Evolutionary conservation across 1,140 invertebrate species (phyloP), one percentile per base, ranked within the genome.

Genomic region (Nephila pilipes): DNA sequence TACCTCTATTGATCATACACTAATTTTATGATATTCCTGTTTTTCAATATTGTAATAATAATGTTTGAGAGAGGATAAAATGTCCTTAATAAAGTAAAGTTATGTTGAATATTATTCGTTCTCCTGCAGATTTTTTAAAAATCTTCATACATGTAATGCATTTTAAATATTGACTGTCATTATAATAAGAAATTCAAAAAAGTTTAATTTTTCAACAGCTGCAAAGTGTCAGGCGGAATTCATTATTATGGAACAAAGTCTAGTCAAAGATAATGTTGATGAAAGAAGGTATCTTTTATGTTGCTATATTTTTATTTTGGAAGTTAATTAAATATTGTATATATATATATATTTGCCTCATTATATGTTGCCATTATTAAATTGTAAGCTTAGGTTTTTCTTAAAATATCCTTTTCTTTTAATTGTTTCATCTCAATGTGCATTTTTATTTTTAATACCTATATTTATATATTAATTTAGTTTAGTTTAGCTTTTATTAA

Each of bases 251-350:
- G 20, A 93, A n/a, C 38, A 87, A 60, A n/a, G 79, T 54, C 85
- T 93, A 87, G 54, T 93, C 54, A 93, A 93, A 87, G 69, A 93
- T 63, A 87, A 93, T 60, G 1, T 46, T 93, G 85, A 16, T 12
- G 91, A 93, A 80, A 60, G 36, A 87, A 75, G 85, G 91, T 93
- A 93, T 75, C 10, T n/a, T 16, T 87, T 25, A n/a, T 87, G 25
- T 25, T n/a, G n/a, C n/a, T n/a, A n/a, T n/a, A n/a, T n/a, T n/a
- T 65, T 65, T 65, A 29, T 65, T 65, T 14, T n/a, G 8, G 63
- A 65, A 25, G n/a, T 60, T 22, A 0, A 63, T 63, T 65, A 25
- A 25, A 65, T 65, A 0, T 65, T 22, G 10, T 10, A 25, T 20
- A 22, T 22, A 5, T n/a, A 0, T n/a, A n/a, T 63, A n/a, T 22